Base-by-base conservation (phyloP, 2,797 vertebrate species). In the Helarctos malayanus region DNA sequence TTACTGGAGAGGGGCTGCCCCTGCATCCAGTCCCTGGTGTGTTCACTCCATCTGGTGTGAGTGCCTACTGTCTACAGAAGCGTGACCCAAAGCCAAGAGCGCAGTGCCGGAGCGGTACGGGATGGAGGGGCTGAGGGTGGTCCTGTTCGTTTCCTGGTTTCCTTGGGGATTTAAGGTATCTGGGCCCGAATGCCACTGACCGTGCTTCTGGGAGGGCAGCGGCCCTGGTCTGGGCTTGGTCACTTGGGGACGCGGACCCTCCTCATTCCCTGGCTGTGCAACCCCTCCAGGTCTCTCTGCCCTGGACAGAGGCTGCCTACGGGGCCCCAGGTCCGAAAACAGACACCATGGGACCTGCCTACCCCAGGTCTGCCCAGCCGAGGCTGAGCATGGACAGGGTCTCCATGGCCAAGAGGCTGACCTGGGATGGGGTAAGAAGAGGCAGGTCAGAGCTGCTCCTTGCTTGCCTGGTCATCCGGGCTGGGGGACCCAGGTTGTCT, bases 221-320 rank as follows among this genome's bases (percentile, higher is more conserved):
- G 38, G n/a, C 32, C 29, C 73, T 21, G 45, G 29, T 29, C 35
- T 63, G 75, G 29, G 21, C 21, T 5, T 29, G 21, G 19, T 47
- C 57, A 25, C 13, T 54, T 0, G 0, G 19, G 69, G 21, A 56
- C 1, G 0, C 0, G 2, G 7, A 10, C 57, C 14, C 21, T 85
- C 10, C 9, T 35, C 52, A 11, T 47, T 41, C 2, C 25, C 25
- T 0, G 19, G 92, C 56, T 21, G 27, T 29, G 13, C 6, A 3
- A 41, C 3, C 32, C 14, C 2, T 7, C 3, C 47, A 11, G 41
- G 19, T 25, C 14, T 13, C 73, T 8, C 63, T 12, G 18, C 29
- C 61, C 19, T 3, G 5, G 32, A 79, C 3, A 69, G 49, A 68
- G 84, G 18, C 59, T 27, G 15, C 32, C 27, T 4, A 0, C 1